Conservation (phyloP, 2,888 invertebrate genomes). For the Sialis lutaria region DNA sequence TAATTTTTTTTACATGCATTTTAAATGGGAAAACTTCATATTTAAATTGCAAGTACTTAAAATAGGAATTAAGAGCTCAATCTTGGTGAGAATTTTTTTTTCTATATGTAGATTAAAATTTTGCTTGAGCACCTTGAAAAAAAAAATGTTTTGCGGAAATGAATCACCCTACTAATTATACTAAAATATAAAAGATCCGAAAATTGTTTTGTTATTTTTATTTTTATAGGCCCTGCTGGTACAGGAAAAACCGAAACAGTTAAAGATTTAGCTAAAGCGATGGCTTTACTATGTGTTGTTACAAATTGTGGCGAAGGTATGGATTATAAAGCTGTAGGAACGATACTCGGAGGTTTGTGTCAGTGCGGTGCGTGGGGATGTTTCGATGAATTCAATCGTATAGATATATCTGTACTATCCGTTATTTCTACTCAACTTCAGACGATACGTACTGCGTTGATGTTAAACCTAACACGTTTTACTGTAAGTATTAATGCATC, state of each 20-base stretch:
- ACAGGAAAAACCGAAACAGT: conserved; percentile 86
- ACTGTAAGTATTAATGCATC: conserved; percentile 41
- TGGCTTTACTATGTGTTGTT: conserved; percentile 66
- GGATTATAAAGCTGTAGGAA: conserved; percentile 72
- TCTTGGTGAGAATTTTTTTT: no score
- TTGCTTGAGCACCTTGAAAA: no score
- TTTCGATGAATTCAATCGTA: conserved; percentile 88
- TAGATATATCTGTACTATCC: conserved; percentile 80
- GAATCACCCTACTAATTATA: no score
- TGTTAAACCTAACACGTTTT: conserved; percentile 56
- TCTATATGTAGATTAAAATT: no score
- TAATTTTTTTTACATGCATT: no score
- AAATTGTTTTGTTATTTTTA: not conserved
- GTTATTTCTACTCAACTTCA: conserved; percentile 86
- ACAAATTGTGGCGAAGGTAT: conserved; percentile 90
- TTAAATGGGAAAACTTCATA: no score
- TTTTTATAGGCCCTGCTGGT: conserved; percentile 44
- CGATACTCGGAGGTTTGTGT: conserved; percentile 57
- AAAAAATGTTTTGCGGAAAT: not conserved
- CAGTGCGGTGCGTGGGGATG: conserved; percentile 93
- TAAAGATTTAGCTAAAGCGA: conserved; percentile 81
- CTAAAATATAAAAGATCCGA: not conserved
- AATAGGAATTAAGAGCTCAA: no score
- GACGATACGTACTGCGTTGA: conserved; percentile 69
- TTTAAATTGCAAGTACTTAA: no score